These are phyloP conservation scores for Metallyticus violacea DNA, from an alignment of 2,888 invertebrate species.

Conservation along the genomic window DNA sequence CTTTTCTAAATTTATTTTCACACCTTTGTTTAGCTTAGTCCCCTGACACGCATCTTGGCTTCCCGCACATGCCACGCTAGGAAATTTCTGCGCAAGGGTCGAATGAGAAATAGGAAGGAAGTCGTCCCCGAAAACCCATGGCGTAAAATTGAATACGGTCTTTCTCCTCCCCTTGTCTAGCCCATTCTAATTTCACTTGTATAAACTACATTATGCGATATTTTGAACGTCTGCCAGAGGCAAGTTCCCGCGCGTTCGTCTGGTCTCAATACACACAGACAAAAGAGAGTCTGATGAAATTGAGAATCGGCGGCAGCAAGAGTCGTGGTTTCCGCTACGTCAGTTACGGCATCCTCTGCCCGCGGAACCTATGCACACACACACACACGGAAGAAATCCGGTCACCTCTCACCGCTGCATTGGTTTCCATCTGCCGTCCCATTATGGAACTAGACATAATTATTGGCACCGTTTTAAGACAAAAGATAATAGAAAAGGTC, in stretches of 20 bases:
- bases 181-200: neutral
- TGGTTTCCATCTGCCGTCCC: neutral
- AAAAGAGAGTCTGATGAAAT: neutral
- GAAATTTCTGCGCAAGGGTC: neutral
- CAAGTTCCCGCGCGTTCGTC: neutral
- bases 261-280: conserved; percentile 10
- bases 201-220: neutral
- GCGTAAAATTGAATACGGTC: conserved; percentile 7
- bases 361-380: neutral
- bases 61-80: neutral
- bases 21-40: too few species aligned
- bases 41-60: neutral
- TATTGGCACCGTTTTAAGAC: conserved; percentile 4
- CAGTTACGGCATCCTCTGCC: neutral
- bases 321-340: neutral
- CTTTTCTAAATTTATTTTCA: too few species aligned
- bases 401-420: neutral
- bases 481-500: conserved; percentile 15
- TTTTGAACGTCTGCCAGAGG: conserved; percentile 13
- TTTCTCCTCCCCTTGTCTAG: neutral
- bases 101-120: neutral
- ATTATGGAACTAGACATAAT: conserved; percentile 4
- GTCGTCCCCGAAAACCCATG: neutral
- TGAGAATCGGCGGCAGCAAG: neutral
- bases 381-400: neutral